A percentile compares a stretch with the other conserved stretches of the same genome.
Conservation (phyloP, 2,797 vertebrate genomes). For the Cuniculus paca region DNA sequence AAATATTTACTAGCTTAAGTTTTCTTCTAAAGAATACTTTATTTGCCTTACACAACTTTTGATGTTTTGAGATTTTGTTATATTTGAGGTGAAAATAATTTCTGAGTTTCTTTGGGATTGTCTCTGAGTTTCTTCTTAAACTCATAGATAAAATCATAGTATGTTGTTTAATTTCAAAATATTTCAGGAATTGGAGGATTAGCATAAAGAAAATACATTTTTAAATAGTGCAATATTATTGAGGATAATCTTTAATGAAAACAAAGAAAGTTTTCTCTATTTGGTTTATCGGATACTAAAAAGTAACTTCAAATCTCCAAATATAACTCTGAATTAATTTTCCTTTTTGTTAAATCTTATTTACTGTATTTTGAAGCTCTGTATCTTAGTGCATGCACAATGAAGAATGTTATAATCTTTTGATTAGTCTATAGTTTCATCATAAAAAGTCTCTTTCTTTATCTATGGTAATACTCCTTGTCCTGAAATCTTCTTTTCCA, state of each 20-base stretch:
- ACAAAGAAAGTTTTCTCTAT: not conserved
- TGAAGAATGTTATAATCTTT: not conserved
- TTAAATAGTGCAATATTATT: not conserved
- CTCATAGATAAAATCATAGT: not conserved
- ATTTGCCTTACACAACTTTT: not conserved
- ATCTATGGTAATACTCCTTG: not conserved
- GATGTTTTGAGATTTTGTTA: constrained; percentile 5
- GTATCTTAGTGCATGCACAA: not conserved
- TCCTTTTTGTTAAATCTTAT: not conserved
- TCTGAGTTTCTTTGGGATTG: not conserved
- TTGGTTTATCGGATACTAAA: not conserved
- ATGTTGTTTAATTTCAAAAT: constrained; percentile 2
- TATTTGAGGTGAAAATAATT: not conserved
- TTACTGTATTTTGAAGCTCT: constrained; percentile 11
- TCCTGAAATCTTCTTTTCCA: not conserved
- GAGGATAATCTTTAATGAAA: not conserved
- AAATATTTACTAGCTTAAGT: not conserved
- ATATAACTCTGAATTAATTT: constrained; percentile 7
- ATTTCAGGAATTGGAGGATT: constrained; percentile 25
- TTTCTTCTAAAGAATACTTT: not conserved
- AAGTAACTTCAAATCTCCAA: not conserved
- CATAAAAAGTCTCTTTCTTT: not conserved
- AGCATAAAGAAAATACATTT: not conserved
- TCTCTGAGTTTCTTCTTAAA: not conserved
- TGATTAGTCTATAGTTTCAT: not conserved